Evolutionary conservation across 2,797 vertebrate species (phyloP).

Genomic region (Spinibarbus caldwelli): DNA sequence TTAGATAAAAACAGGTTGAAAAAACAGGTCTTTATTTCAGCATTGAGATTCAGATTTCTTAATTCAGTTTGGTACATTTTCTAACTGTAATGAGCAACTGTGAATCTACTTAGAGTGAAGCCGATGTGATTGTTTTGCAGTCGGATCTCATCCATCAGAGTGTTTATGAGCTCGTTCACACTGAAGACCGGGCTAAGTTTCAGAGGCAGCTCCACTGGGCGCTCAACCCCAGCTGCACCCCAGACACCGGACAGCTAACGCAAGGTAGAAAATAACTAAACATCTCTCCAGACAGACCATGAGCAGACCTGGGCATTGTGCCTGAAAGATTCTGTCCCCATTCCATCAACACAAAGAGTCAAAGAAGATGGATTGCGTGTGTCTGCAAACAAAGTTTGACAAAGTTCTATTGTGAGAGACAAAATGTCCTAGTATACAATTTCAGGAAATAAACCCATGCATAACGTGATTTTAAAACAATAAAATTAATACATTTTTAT

Average conservation of each 20-base stretch:
- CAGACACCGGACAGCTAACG: constrained; percentile 70
- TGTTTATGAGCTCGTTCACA: constrained; percentile 85
- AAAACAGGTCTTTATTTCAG: background rate
- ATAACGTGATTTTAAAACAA: background rate
- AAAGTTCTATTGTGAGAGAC: background rate
- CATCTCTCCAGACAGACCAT: background rate
- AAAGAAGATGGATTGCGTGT: background rate
- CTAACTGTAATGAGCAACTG: background rate
- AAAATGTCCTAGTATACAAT: background rate
- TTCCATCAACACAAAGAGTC: constrained; percentile 1
- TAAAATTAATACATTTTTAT: background rate
- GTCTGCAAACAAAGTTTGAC: constrained; percentile 14
- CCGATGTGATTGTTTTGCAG: constrained; percentile 62
- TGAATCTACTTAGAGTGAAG: background rate
- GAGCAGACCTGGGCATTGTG: background rate
- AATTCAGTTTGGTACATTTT: background rate
- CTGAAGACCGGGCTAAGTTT: constrained; percentile 85
- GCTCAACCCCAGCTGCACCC: constrained; percentile 71
- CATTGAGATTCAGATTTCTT: constrained; percentile 8
- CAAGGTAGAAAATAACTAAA: constrained; percentile 70
- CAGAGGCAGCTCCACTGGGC: constrained; percentile 86
- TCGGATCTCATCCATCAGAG: constrained; percentile 89
- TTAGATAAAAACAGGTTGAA: background rate
- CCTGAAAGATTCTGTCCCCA: background rate
- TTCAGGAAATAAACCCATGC: background rate